Evolutionary conservation across 2,888 invertebrate genomes (phyloP), one percentile per base, ranked within the genome.

Genomic region (Silvanus unidentatus): DNA sequence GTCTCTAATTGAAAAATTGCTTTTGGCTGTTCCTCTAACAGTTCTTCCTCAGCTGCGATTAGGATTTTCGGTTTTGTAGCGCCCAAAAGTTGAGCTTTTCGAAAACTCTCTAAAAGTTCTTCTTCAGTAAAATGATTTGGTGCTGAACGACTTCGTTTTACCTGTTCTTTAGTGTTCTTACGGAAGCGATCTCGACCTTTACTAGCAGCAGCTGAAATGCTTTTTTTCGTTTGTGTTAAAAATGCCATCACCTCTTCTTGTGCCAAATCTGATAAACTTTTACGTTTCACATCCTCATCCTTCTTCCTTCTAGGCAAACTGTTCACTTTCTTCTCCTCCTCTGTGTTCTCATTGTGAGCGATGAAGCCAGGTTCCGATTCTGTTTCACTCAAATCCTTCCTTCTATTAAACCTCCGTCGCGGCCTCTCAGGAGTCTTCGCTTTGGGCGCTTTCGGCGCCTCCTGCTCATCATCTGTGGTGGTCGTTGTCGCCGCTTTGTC

Each of bases 101-200:
- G 60, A 53, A 80, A 72, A 45, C 77, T 75, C 45, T 76, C 74
- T 39, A 79, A 64, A 48, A 79, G 71, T 66, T 79, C 78, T 72
- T 77, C 73, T 75, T 79, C 49, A 69, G 77, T 66, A 71, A 78
- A 16, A 72, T 77, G 57, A 72, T 73, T 51, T 28, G 78, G 76
- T 10, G 76, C 75, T 2, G 80, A 80, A 59, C 77, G 77, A 22
- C 80, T 80, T 45, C 81, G 68, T 44, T 79, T 76, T 0, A 69
- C 60, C 10, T 55, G 49, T 39, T 65, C 66, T 43, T 65, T 65
- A 10, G 60, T 59, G 11, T 54, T 48, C 45, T 61, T 65, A 40
- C 57, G 58, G 28, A 62, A 58, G 35, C 57, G 52, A 5, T 61
- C 59, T 10, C 61, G 50, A 6, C 66, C 63, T 40, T 60, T 50